These are phyloP conservation scores for Ceryle rudis DNA, from an alignment of 2,797 vertebrate genomes.

Conservation along the genomic window DNA sequence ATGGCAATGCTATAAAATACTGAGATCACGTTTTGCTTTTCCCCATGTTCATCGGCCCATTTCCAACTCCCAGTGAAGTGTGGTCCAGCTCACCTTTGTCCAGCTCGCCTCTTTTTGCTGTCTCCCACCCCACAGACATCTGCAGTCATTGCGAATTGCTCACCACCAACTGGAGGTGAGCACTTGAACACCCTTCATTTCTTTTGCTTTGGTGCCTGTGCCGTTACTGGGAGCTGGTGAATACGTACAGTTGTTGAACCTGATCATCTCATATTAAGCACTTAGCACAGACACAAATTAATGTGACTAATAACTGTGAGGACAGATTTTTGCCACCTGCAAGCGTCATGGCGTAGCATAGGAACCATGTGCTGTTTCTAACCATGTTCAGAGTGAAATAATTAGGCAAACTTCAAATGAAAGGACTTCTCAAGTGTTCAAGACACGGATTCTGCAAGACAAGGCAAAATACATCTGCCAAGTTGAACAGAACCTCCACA, in stretches of 20 bases:
- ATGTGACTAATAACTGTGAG: not conserved
- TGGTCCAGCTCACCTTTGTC: not conserved
- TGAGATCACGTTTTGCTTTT: fast-evolving
- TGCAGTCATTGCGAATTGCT: not conserved
- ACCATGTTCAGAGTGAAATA: not conserved
- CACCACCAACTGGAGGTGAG: no score
- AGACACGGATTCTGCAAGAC: not conserved
- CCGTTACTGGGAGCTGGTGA: not conserved
- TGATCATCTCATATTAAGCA: not conserved
- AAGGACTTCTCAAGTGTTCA: not conserved
- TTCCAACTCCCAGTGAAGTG: not conserved
- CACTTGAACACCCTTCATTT: not conserved
- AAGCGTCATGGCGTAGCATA: not conserved
- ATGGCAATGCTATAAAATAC: not conserved
- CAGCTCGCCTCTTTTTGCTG: not conserved
- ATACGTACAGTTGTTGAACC: not conserved
- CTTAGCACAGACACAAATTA: not conserved
- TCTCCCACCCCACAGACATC: not conserved
- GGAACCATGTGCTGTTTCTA: not conserved
- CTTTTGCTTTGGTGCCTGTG: not conserved
- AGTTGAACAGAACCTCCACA: not conserved
- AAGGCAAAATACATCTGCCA: not conserved
- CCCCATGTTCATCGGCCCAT: not conserved
- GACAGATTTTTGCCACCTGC: not conserved
- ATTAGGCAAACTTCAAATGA: not conserved